A percentile compares a stretch with the other conserved stretches of the same genome.
Evolutionary conservation across 2,113 vertebrate species (phyloP).

Genomic region (Psephotus haematonotus): DNA sequence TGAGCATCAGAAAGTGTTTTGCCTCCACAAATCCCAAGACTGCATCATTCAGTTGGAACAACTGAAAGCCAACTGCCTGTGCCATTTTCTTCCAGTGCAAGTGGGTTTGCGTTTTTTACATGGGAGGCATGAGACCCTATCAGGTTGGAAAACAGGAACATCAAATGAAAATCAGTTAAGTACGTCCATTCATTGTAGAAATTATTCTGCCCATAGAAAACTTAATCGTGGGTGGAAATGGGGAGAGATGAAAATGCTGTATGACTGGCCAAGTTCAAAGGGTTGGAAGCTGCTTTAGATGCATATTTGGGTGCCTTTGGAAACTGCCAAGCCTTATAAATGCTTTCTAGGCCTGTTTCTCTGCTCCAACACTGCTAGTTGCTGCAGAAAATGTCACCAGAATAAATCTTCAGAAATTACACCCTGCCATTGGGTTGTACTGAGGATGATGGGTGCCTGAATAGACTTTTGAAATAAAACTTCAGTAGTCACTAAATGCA

Average conservation of each 20-base stretch:
- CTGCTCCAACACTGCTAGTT: background rate
- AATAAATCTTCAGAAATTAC: constrained; percentile 19
- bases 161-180: constrained; percentile 35
- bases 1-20: constrained; percentile 17
- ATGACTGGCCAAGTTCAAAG: constrained; percentile 30
- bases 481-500: background rate
- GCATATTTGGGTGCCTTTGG: background rate
- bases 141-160: background rate
- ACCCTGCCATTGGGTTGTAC: background rate
- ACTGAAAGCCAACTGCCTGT: background rate
- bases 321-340: constrained; percentile 47
- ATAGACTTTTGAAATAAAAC: background rate
- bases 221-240: constrained; percentile 38
- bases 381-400: background rate
- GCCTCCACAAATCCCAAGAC: background rate
- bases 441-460: constrained; percentile 21
- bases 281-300: constrained; percentile 14
- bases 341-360: background rate
- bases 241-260: constrained; percentile 38
- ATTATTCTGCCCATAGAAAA: constrained; percentile 40
- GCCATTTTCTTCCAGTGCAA: background rate
- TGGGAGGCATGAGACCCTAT: background rate
- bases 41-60: background rate
- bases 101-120: background rate
- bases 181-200: constrained; percentile 3